Evolutionary conservation across 2,888 invertebrate species (phyloP), one percentile per base, ranked within the genome.

Genomic region (Spisula solida): DNA sequence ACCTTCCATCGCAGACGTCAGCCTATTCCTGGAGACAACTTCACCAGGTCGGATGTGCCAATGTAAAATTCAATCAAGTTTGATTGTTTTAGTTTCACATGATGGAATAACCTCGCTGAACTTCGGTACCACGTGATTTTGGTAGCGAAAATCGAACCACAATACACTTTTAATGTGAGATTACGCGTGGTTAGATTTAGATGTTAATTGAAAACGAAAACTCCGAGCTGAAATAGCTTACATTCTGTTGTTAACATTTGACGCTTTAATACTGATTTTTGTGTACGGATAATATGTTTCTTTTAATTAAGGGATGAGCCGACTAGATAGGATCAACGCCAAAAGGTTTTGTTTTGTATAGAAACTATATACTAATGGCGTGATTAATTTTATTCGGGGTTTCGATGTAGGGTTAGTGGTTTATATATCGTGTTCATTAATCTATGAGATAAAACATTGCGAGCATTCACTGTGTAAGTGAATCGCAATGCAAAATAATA

Each of bases 271-370:
- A 84, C 84, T 78, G 51, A 55, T 78, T 84, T 75, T 84, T 84
- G 70, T 83, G 82, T 48, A 83, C 66, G 84, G 84, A 84, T 75
- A n/a, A 84, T 55, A 78, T 84, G 51, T 48, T 84, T 78, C 78
- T 31, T 84, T 84, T 84, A 84, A 84, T 84, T 84, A 84, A 81
- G 51, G 78, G 84, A 84, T 84, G 84, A 75, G 55, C 51, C 31
- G 31, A 31, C 20, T 8, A 47, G 51, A 84, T 84, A 84, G 51
- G 75, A 78, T 84, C 78, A 31, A 20, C 47, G 84, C 84, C 78
- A 78, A 55, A 51, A 84, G 55, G 84, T 55, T 84, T 51, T 84
- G 84, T 84, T 84, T 55, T 75, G 75, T 78, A 34, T 51, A 84
- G 78, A 55, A 84, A 75, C 78, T 29, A 70, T 20, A 55, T 75